Base-by-base conservation (phyloP, 1,140 invertebrate species). In the Leguminivora glycinivorella region DNA sequence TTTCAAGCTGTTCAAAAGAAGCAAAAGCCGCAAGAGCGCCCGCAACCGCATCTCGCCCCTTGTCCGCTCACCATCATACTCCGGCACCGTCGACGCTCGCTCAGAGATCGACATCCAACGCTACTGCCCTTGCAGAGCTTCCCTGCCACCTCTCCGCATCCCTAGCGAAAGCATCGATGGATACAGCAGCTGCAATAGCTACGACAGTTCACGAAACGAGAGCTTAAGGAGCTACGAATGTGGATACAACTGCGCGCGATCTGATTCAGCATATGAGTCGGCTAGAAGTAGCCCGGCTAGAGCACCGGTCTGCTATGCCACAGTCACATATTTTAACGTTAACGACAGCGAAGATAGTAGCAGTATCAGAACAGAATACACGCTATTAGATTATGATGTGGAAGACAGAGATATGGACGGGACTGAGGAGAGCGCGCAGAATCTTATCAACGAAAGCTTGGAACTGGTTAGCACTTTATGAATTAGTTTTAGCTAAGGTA, bases 1-100 rank as follows among this genome's bases (percentile, higher is more conserved):
- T 68, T 91, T 91, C 81, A 91, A 91, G 72, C 68, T 91, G 10
- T 91, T 91, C 82, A 91, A 91, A 26, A 60, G 83, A 10, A 86
- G 78, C 73, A 84, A 87, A 56, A 84, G 56, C 47, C 77, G 78
- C 56, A 88, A 88, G 68, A 75, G 68, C 58, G 67, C 77, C 0
- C 78, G 83, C 5, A 91, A 91, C 72, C 78, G 82, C 24, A 81
- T 90, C 14, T 89, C 87, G 0, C 89, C 89, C 0, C 71, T 88
- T n/a, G 80, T 80, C 2, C 81, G 85, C 7, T 86, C 83, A 0
- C 84, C 81, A 0, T 87, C 86, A 2, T 84, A 83, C 74, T 85
- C 75, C 73, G 87, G 88, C 12, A 90, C 88, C 0, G 85, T 85
- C 1, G 87, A 91, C 77, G 87, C 87, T 1, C 77, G 83, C 63